phyloP scores from a whole-genome alignment of 2,113 vertebrate species.

The Chroicocephalus ridibundus region DNA sequence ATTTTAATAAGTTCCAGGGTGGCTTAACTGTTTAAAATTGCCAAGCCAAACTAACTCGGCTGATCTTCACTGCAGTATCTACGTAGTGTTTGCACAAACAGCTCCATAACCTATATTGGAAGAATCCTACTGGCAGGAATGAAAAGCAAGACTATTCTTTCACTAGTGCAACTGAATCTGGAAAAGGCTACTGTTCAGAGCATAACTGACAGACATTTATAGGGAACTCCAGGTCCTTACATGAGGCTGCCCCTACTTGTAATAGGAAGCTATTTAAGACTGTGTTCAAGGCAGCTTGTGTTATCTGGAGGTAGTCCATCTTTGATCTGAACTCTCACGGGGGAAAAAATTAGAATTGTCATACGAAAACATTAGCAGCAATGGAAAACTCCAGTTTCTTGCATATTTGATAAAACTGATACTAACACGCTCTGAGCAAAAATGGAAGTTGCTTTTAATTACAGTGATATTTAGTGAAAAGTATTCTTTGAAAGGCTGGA shows the following conservation, averaged over 20 bases:
- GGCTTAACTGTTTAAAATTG: background rate
- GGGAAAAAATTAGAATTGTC: background rate
- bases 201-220: background rate
- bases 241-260: background rate
- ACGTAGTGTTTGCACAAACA: background rate
- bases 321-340: background rate
- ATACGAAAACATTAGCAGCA: background rate
- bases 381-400: background rate
- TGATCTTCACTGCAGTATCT: background rate
- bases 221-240: background rate
- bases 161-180: background rate
- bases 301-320: background rate
- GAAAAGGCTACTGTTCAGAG: background rate
- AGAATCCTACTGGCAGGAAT: background rate
- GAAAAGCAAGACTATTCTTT: background rate
- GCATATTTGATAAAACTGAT: background rate
- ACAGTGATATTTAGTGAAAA: background rate
- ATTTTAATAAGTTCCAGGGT: background rate
- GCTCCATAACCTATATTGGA: background rate
- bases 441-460: background rate
- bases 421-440: background rate
- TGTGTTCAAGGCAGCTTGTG: background rate
- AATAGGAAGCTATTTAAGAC: background rate
- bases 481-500: background rate
- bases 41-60: background rate